Evolutionary conservation across 1,140 invertebrate species (phyloP).

Genomic region (Probaryconus sp.): DNA sequence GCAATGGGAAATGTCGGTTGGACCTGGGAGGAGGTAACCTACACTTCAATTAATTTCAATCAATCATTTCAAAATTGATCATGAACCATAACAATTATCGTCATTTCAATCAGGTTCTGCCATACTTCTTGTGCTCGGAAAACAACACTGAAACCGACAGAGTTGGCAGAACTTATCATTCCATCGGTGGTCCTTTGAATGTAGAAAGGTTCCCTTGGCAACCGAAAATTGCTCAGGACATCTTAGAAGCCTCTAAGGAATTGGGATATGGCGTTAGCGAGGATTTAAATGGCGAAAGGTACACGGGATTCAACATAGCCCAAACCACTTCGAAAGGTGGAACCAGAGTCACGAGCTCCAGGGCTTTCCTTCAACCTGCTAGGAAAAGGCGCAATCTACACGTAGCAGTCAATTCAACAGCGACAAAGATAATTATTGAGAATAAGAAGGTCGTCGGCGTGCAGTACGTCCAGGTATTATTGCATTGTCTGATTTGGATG

Average conservation of each 20-base stretch:
- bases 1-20: slow-evolving; percentile 90
- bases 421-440: slow-evolving; percentile 81
- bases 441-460: slow-evolving; percentile 80
- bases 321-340: slow-evolving; percentile 81
- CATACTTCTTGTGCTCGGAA: slow-evolving; percentile 79
- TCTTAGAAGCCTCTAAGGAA: slow-evolving; percentile 80
- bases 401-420: slow-evolving; percentile 83
- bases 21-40: slow-evolving; percentile 87
- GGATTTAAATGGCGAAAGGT: slow-evolving; percentile 79
- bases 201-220: slow-evolving; percentile 77
- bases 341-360: slow-evolving; percentile 82
- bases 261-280: slow-evolving; percentile 78
- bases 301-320: slow-evolving; percentile 76
- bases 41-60: background rate
- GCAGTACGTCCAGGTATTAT: slow-evolving; percentile 75
- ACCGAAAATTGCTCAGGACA: slow-evolving; percentile 76
- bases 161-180: slow-evolving; percentile 70
- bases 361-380: slow-evolving; percentile 82
- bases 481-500: background rate
- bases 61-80: too few relatives aligned
- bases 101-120: slow-evolving; percentile 74
- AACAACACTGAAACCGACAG: slow-evolving; percentile 77
- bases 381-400: slow-evolving; percentile 84
- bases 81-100: slow-evolving; percentile 2
- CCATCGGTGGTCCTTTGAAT: slow-evolving; percentile 71